Percentiles rank a stretch among this genome's conserved stretches.
phyloP scores from a whole-genome alignment of 2,888 invertebrate genomes.

The Cheilosia vernalis region DNA sequence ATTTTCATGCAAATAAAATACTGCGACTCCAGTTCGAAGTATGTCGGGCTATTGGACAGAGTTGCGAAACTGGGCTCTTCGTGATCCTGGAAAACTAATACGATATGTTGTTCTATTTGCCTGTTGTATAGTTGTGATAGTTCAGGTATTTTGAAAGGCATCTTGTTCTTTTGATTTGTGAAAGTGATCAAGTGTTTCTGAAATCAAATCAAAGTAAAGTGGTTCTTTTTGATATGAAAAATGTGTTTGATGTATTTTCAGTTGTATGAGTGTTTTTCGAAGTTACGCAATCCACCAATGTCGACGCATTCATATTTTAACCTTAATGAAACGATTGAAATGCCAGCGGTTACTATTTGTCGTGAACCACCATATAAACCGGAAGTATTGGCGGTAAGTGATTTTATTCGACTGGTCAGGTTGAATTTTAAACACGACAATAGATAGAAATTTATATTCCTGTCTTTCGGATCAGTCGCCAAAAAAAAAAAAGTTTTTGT shows the following conservation, averaged over 20 bases:
- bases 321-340: constrained; percentile 87
- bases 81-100: constrained; percentile 85
- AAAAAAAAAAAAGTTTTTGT: too few species aligned
- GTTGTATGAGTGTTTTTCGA: constrained; percentile 86
- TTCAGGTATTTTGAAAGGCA: constrained; percentile 84
- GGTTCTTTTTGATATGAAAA: background rate
- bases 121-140: constrained; percentile 85
- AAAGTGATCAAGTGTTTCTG: constrained; percentile 10
- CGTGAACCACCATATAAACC: constrained; percentile 87
- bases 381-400: constrained; percentile 85
- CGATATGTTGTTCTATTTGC: constrained; percentile 85
- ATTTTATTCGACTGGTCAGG: background rate
- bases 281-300: constrained; percentile 86
- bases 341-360: constrained; percentile 89
- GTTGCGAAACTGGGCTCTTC: constrained; percentile 80
- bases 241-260: constrained; percentile 78
- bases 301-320: constrained; percentile 88
- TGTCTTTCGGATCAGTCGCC: too few species aligned
- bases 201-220: background rate
- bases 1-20: constrained; percentile 44
- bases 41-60: constrained; percentile 81
- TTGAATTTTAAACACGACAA: too few species aligned
- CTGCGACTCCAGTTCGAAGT: constrained; percentile 26
- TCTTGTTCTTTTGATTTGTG: background rate
- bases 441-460: too few species aligned